Conservation (phyloP, 2,113 vertebrate species). For the Ctenomys sociabilis region DNA sequence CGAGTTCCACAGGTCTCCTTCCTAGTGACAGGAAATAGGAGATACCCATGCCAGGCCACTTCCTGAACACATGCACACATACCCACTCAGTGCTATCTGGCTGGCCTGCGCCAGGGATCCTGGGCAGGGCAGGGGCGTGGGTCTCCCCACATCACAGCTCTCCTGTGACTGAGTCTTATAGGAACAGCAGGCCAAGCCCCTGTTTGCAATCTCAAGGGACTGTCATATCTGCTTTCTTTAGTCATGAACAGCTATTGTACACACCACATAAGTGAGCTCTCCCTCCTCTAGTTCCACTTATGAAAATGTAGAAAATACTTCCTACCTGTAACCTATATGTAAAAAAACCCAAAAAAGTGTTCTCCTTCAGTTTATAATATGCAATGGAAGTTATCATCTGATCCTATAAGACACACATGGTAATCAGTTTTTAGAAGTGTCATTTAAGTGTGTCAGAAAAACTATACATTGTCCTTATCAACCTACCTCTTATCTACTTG, state of each 20-base stretch:
- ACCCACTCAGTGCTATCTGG: fast-evolving
- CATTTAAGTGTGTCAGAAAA: not conserved
- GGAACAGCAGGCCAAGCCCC: not conserved
- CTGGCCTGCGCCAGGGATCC: not conserved
- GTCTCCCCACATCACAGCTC: not conserved
- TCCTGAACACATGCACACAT: not conserved
- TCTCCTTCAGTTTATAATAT: constrained; percentile 20
- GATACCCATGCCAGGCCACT: fast-evolving
- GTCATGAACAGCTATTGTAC: not conserved
- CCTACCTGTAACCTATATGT: not conserved
- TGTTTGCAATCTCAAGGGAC: not conserved
- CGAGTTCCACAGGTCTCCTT: not conserved
- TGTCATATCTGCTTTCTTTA: not conserved
- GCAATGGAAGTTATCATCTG: not conserved
- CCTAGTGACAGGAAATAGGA: not conserved
- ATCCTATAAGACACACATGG: not conserved
- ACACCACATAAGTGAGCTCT: not conserved
- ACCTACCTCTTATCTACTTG: not conserved
- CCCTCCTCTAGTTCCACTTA: not conserved
- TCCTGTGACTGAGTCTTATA: not conserved
- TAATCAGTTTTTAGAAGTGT: not conserved
- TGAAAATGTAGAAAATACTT: not conserved
- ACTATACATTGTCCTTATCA: not conserved
- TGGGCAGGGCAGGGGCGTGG: not conserved
- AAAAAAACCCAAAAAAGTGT: not conserved